Conservation (phyloP, 2,888 invertebrate genomes). For the Lasioglossum malachurum region DNA sequence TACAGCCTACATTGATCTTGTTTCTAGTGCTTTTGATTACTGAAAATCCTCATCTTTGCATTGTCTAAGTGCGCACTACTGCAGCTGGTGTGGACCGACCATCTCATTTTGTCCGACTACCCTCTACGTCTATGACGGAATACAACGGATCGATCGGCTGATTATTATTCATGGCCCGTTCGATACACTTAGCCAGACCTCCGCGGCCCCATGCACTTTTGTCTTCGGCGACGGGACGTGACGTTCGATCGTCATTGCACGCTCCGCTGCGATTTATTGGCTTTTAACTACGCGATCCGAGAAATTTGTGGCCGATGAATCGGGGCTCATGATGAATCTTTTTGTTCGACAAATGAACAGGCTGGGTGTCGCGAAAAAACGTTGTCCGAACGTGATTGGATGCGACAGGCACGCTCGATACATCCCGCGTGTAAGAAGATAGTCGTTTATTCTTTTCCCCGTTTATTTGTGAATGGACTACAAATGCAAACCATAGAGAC, state of each 20-base stretch:
- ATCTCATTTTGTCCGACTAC: background rate
- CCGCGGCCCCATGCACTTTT: constrained; percentile 18
- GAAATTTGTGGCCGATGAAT: background rate
- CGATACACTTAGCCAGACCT: constrained; percentile 26
- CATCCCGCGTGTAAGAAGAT: too few species aligned
- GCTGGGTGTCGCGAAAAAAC: background rate
- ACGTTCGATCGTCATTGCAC: background rate
- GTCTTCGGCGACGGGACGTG: background rate
- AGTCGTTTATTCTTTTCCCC: background rate
- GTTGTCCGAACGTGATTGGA: background rate
- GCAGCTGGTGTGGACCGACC: too few species aligned
- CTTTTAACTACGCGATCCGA: background rate
- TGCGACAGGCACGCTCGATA: background rate
- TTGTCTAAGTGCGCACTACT: too few species aligned
- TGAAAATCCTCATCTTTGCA: too few species aligned
- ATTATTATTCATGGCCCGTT: constrained; percentile 44
- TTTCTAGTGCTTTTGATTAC: too few species aligned
- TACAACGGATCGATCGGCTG: constrained; percentile 33
- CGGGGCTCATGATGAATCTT: background rate
- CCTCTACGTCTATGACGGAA: constrained; percentile 15
- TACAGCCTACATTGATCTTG: too few species aligned
- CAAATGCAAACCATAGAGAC: background rate
- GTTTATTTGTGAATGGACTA: background rate
- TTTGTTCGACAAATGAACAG: background rate
- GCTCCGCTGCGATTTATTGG: background rate